phyloP scores from a whole-genome alignment of 2,888 invertebrate species.

The Caenorhabditis sp. region DNA sequence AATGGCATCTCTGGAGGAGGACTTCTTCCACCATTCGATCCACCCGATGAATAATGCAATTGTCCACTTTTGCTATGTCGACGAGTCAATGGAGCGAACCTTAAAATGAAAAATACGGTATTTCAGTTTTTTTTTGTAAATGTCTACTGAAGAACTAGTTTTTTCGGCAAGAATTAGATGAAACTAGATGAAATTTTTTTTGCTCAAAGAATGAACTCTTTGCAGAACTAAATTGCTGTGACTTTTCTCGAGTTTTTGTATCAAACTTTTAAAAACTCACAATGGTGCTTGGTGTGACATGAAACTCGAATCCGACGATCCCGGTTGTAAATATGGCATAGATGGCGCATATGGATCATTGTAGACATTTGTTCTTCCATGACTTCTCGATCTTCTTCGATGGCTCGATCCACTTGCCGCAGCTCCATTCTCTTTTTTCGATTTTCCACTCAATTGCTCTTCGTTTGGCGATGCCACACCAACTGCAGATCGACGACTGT shows the following conservation, averaged over 20 bases:
- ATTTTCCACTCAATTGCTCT: constrained; percentile 35
- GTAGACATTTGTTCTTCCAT: constrained; percentile 40
- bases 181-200: too few relatives aligned
- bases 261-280: constrained; percentile 1
- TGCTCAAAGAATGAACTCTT: too few relatives aligned
- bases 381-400: constrained; percentile 51
- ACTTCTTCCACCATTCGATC: constrained; percentile 54
- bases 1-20: constrained; percentile 58
- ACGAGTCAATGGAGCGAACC: constrained; percentile 30
- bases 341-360: constrained; percentile 22
- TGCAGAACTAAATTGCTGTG: too few relatives aligned
- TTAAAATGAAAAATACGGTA: neutral
- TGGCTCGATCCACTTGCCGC: constrained; percentile 1
- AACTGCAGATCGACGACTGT: constrained; percentile 31
- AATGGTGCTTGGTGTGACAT: constrained; percentile 14
- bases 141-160: too few relatives aligned
- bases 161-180: too few relatives aligned
- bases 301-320: constrained; percentile 38
- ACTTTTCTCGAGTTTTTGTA: neutral
- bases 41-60: constrained; percentile 56
- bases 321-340: constrained; percentile 21
- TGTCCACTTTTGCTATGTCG: constrained; percentile 47
- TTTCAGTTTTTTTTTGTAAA: too few relatives aligned
- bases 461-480: constrained; percentile 44
- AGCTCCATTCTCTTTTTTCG: constrained; percentile 21